Conservation (phyloP, 2,888 invertebrate genomes). For the Hecatera dysodea region DNA sequence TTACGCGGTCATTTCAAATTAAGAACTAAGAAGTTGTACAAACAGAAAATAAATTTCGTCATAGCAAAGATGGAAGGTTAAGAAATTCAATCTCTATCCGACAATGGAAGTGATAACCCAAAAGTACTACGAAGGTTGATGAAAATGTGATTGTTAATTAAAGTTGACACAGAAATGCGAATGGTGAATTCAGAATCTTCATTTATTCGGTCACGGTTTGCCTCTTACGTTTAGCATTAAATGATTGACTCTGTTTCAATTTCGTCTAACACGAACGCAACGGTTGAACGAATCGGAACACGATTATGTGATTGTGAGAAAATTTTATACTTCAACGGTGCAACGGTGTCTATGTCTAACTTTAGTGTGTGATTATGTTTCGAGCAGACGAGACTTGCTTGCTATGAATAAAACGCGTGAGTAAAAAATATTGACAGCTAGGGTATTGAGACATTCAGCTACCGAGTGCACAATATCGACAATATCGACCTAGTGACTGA, state of each 20-base stretch:
- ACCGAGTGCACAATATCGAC: constrained; percentile 51
- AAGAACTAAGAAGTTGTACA: constrained; percentile 77
- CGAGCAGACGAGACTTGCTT: constrained; percentile 81
- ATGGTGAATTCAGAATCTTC: constrained; percentile 88
- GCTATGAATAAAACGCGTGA: constrained; percentile 89
- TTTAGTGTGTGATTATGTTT: constrained; percentile 86
- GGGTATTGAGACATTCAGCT: constrained; percentile 49
- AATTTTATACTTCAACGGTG: constrained; percentile 85
- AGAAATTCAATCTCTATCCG: constrained; percentile 84
- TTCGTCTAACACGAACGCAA: constrained; percentile 88
- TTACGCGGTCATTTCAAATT: constrained; percentile 67
- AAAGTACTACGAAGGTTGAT: constrained; percentile 84
- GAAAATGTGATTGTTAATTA: constrained; percentile 90
- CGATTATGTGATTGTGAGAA: constrained; percentile 90
- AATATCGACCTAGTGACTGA: constrained; percentile 65
- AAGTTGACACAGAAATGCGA: constrained; percentile 90
- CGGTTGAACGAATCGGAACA: constrained; percentile 89
- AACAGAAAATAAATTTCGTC: constrained; percentile 79
- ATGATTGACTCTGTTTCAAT: constrained; percentile 91
- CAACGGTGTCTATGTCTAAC: constrained; percentile 79
- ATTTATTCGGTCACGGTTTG: constrained; percentile 89
- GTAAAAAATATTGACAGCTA: constrained; percentile 71
- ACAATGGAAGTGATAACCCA: constrained; percentile 85
- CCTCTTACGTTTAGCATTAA: constrained; percentile 89
- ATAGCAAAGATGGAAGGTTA: constrained; percentile 79